Base-by-base conservation (phyloP, 2,113 vertebrate species). In the Notothenia coriiceps region DNA sequence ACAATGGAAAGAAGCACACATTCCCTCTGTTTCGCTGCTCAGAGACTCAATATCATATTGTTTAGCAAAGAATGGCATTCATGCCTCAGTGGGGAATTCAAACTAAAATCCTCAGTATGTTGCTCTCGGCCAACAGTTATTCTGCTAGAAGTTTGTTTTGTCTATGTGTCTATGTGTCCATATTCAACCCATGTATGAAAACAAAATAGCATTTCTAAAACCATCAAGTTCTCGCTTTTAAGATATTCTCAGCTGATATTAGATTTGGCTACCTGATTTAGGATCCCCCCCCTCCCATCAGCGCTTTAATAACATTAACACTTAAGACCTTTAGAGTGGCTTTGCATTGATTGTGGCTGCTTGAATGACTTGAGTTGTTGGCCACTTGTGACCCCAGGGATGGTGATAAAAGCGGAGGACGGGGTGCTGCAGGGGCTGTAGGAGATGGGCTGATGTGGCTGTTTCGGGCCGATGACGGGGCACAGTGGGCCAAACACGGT, bases 341-440 rank as follows among this genome's bases (percentile, higher is more conserved):
- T 89, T 88, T 87, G 79, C 84, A 88, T 88, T 83, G 90, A 92
- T 91, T 87, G 80, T 62, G 80, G 88, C 74, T 46, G 74, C 77
- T 57, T 75, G 75, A 88, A 90, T 87, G 88, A 89, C 87, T 90
- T 70, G 86, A 90, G 85, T 91, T 67, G 86, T 80, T 88, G 85
- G 78, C 89, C 77, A 86, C 69, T 29, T 10, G 68, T 83, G 83
- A 89, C 88, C 89, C 43, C 75, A 6, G 76, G 75, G 74, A 84
- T 82, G 74, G 72, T 46, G 83, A 82, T 85, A 79, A 86, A 77
- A 81, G 74, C 29, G 44, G 76, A 51, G 40, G 68, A 50, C 44
- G 9, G 55, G 7, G 20, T 33, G 54, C 70, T 65, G 51, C 9
- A n/a, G 33, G 70, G 72, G 44, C 64, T 56, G 63, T n/a, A 47